Evolutionary conservation across 2,888 invertebrate genomes (phyloP).

Genomic region (Ernsta delagoae): DNA sequence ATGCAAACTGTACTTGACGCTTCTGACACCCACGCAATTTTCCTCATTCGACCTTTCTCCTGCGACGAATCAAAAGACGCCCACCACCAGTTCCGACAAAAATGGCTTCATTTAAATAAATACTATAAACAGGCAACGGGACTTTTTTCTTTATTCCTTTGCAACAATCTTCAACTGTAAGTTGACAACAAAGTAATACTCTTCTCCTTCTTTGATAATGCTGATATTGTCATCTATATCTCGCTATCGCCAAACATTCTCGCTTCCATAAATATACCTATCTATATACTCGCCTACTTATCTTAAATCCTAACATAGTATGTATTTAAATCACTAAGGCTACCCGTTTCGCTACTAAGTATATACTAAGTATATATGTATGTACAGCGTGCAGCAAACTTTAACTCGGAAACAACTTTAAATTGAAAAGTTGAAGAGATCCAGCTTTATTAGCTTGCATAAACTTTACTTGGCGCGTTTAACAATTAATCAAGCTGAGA

Average conservation of each 20-base stretch:
- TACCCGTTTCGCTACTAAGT: neutral
- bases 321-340: neutral
- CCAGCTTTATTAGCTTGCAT: neutral
- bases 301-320: neutral
- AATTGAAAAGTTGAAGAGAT: neutral
- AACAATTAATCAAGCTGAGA: conserved; percentile 1
- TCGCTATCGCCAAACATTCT: too few species aligned
- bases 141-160: neutral
- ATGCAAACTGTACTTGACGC: neutral
- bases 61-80: too few species aligned
- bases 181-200: too few species aligned
- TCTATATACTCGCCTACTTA: neutral
- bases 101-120: too few species aligned
- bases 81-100: too few species aligned
- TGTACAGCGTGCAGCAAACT: neutral
- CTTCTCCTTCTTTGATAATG: neutral
- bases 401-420: neutral
- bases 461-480: neutral
- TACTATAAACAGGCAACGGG: neutral
- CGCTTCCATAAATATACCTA: too few species aligned
- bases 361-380: too few species aligned
- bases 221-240: too few species aligned
- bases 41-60: too few species aligned
- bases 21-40: too few species aligned
- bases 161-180: neutral